Base-by-base conservation (phyloP, 2,888 invertebrate genomes). In the Dryadula phaetusa region DNA sequence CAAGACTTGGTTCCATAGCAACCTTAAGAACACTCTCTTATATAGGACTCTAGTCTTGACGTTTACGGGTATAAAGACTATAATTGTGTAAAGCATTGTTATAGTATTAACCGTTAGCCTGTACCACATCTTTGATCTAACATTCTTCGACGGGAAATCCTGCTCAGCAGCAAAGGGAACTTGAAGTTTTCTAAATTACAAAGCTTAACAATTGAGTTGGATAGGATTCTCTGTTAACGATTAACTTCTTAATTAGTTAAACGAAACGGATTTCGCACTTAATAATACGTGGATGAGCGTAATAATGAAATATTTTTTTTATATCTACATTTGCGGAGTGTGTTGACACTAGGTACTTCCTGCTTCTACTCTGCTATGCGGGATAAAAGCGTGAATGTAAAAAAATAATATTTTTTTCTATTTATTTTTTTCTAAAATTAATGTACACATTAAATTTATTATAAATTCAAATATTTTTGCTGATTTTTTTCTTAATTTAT, bases 101-200 rank as follows among this genome's bases (percentile, higher is more conserved):
- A 18, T 37, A 28, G 16, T 32, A 58, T 52, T n/a, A 28, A 10
- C 18, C 34, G 46, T 53, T 37, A 46, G 14, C 34, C 49, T 32
- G 28, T 42, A 62, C 56, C 64, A 56, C 62, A 72, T 74, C 76
- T 76, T 77, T 78, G 76, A 78, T 76, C 75, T 68, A 70, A 69
- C 72, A 72, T 72, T 72, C 73, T 70, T 73, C 64, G 64, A 70
- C 74, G 74, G 77, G 77, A 77, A 73, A 76, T 77, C 77, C 76
- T 75, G 75, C 60, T 65, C 69, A 71, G 66, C 42, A 66, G 67
- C 70, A 72, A 70, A 71, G 72, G 66, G 70, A 72, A 74, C 72
- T 72, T 70, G 62, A 70, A 75, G 71, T 75, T 74, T 68, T 70
- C 72, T 69, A 68, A 72, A 71, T 72, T 69, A 63, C 61, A 63